Evolutionary conservation across 2,113 vertebrate genomes (phyloP).

Genomic region (Oreotrochilus melanogaster): DNA sequence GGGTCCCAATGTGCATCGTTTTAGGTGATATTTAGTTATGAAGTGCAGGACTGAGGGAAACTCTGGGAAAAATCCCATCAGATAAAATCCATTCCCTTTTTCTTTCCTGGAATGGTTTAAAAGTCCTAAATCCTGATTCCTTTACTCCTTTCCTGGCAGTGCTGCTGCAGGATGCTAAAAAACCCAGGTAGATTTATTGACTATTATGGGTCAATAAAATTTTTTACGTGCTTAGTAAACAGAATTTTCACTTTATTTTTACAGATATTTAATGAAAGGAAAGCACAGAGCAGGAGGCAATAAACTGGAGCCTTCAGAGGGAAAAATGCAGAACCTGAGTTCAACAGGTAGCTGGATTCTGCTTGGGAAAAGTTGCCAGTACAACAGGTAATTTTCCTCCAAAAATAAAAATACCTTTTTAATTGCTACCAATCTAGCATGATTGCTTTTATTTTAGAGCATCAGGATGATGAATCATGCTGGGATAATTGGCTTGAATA

Average conservation of each 20-base stretch:
- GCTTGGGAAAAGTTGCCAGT: not conserved
- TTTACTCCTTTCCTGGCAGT: not conserved
- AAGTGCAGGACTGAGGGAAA: not conserved
- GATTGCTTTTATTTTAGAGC: constrained; percentile 71
- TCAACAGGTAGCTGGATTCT: not conserved
- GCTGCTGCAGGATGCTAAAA: not conserved
- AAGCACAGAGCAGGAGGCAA: not conserved
- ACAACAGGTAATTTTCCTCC: not conserved
- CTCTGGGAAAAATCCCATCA: not conserved
- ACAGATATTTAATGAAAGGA: not conserved
- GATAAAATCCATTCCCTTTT: not conserved
- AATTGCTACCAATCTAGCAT: not conserved
- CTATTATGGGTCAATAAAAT: not conserved
- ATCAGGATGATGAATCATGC: constrained; percentile 14
- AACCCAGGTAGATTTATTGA: not conserved
- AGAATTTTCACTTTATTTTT: not conserved
- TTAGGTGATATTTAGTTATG: not conserved
- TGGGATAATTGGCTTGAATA: constrained; percentile 43
- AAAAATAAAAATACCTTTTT: constrained; percentile 56
- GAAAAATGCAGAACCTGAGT: not conserved
- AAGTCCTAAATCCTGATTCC: not conserved
- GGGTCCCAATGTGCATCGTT: not conserved
- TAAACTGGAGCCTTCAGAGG: not conserved
- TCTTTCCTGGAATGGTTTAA: not conserved
- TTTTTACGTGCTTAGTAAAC: not conserved